phyloP scores from a whole-genome alignment of 2,797 vertebrate species.

The Thripadectes ignobilis region DNA sequence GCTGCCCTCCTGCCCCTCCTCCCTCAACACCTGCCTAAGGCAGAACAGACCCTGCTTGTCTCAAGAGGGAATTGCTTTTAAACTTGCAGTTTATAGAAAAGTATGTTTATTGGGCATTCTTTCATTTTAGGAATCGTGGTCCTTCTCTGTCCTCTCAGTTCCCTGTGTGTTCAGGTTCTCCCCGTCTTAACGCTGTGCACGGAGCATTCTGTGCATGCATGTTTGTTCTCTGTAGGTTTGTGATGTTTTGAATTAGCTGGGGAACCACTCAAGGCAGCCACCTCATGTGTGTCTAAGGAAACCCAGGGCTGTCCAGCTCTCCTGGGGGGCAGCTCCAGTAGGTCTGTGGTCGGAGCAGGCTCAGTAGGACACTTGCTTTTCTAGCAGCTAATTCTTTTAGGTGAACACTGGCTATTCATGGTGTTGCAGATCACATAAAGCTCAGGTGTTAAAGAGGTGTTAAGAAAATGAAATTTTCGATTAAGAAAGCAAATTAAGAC shows the following conservation, averaged over 20 bases:
- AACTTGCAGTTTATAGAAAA: neutral
- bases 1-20: neutral
- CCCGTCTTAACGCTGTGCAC: neutral
- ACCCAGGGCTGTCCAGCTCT: neutral
- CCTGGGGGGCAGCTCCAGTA: neutral
- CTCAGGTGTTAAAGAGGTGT: conserved; percentile 54
- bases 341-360: neutral
- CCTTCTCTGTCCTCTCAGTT: neutral
- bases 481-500: conserved; percentile 14
- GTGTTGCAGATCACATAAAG: conserved; percentile 52
- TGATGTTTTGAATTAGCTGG: neutral
- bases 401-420: conserved; percentile 37
- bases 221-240: neutral
- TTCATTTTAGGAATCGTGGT: neutral
- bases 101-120: neutral
- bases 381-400: neutral
- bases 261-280: neutral
- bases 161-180: neutral
- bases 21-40: neutral
- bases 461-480: neutral
- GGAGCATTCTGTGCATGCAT: neutral
- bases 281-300: neutral
- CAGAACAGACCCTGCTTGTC: neutral
- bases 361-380: neutral
- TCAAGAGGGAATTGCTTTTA: neutral